Percentiles rank a stretch among this genome's conserved stretches.
These are phyloP conservation scores for Gouania willdenowi DNA, from an alignment of 2,797 vertebrate species.

Conservation along the genomic window DNA sequence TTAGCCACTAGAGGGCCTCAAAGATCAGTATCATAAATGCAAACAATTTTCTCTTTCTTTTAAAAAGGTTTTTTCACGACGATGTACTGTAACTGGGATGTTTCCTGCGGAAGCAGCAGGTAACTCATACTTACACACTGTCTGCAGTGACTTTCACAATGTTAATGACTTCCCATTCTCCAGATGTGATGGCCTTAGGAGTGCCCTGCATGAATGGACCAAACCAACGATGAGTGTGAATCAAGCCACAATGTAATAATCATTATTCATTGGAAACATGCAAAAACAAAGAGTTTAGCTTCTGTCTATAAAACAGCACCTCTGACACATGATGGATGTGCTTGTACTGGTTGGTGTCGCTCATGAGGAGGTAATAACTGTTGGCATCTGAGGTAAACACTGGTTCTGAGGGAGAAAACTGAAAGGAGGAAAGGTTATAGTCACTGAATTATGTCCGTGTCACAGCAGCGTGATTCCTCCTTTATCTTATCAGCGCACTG, in stretches of 20 bases:
- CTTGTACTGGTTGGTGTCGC: slow-evolving; percentile 81
- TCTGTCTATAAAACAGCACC: too few species aligned
- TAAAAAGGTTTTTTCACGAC: too few species aligned
- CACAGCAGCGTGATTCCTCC: too few species aligned
- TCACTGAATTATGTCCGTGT: too few species aligned
- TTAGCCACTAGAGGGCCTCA: too few species aligned
- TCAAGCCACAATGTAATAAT: background rate
- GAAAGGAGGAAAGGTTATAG: too few species aligned
- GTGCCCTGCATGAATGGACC: slow-evolving; percentile 60
- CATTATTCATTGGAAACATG: too few species aligned
- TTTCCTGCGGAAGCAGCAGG: too few species aligned
- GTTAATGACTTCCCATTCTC: slow-evolving; percentile 86
- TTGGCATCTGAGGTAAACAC: slow-evolving; percentile 79
- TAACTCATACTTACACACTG: slow-evolving; percentile 73
- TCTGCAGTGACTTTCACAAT: slow-evolving; percentile 81
- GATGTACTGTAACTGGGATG: too few species aligned
- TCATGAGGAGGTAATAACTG: slow-evolving; percentile 88
- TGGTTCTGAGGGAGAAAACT: slow-evolving; percentile 89
- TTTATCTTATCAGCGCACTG: background rate
- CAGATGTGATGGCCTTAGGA: slow-evolving; percentile 73
- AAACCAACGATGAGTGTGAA: background rate
- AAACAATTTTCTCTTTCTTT: too few species aligned
- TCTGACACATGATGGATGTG: slow-evolving; percentile 86
- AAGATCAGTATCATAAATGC: too few species aligned
- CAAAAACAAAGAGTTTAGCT: too few species aligned